phyloP scores from a whole-genome alignment of 2,888 invertebrate genomes.

The Coenonympha glycerion region DNA sequence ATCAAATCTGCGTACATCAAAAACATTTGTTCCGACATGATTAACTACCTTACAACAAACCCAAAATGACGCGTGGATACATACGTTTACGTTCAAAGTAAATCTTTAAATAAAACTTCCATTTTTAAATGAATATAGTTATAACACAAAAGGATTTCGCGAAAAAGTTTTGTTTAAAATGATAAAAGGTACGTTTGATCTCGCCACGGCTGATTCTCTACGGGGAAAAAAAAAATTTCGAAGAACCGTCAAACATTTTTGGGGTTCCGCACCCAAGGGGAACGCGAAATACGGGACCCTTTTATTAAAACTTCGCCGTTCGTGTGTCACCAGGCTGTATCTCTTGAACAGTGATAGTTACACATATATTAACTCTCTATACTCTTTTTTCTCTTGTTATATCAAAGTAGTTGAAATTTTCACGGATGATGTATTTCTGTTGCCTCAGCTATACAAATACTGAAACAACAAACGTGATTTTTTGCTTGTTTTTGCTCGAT shows the following conservation, averaged over 20 bases:
- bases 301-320: too few relatives aligned
- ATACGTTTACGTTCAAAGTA: constrained; percentile 10
- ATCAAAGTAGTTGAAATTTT: too few relatives aligned
- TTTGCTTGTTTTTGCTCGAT: too few relatives aligned
- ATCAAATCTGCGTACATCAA: constrained; percentile 30
- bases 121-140: neutral
- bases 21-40: constrained; percentile 27
- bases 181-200: neutral
- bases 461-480: too few relatives aligned
- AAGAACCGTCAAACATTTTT: neutral
- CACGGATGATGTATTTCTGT: too few relatives aligned
- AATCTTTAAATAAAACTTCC: constrained; percentile 13
- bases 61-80: constrained; percentile 15
- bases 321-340: too few relatives aligned
- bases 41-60: constrained; percentile 14
- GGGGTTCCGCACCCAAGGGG: too few relatives aligned
- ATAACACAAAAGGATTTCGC: neutral
- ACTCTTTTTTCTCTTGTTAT: too few relatives aligned
- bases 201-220: neutral
- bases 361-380: too few relatives aligned
- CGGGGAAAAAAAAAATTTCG: neutral
- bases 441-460: too few relatives aligned
- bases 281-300: too few relatives aligned
- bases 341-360: too few relatives aligned
- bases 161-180: neutral